These are phyloP conservation scores for Cydia pomonella DNA, from an alignment of 1,140 invertebrate species.

Conservation along the genomic window DNA sequence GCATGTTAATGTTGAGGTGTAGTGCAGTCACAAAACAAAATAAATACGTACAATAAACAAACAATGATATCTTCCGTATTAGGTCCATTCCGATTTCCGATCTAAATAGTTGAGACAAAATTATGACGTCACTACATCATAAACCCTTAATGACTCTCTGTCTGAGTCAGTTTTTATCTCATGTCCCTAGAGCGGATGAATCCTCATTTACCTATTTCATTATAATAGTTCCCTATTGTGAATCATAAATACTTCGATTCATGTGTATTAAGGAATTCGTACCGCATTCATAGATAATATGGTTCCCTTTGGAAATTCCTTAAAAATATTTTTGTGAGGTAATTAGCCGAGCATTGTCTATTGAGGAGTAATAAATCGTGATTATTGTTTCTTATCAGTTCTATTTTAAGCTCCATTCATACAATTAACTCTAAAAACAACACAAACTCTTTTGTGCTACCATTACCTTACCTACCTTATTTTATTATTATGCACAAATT, in stretches of 20 bases:
- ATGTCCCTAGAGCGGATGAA: not conserved
- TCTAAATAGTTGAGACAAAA: not conserved
- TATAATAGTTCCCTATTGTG: slow-evolving; percentile 3
- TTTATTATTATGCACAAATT: too few relatives aligned
- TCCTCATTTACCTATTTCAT: not conserved
- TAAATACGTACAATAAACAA: not conserved
- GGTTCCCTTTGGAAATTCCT: not conserved
- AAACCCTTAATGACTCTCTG: slow-evolving; percentile 10
- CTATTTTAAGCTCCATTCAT: not conserved
- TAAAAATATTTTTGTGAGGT: not conserved
- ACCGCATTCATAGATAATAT: slow-evolving; percentile 6
- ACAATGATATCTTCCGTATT: not conserved
- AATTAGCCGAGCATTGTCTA: not conserved
- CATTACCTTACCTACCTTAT: too few relatives aligned
- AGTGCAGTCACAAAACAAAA: not conserved
- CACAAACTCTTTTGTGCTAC: too few relatives aligned
- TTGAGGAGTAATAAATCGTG: not conserved
- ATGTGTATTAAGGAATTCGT: not conserved
- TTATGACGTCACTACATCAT: not conserved
- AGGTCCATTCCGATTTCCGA: not conserved
- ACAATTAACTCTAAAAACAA: too few relatives aligned
- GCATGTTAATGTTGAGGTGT: not conserved
- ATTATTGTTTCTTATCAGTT: not conserved
- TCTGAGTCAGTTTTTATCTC: not conserved
- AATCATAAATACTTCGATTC: slow-evolving; percentile 14